A percentile compares a stretch with the other conserved stretches of the same genome.
Conservation (phyloP, 2,888 invertebrate genomes). For the Sturmia bella region DNA sequence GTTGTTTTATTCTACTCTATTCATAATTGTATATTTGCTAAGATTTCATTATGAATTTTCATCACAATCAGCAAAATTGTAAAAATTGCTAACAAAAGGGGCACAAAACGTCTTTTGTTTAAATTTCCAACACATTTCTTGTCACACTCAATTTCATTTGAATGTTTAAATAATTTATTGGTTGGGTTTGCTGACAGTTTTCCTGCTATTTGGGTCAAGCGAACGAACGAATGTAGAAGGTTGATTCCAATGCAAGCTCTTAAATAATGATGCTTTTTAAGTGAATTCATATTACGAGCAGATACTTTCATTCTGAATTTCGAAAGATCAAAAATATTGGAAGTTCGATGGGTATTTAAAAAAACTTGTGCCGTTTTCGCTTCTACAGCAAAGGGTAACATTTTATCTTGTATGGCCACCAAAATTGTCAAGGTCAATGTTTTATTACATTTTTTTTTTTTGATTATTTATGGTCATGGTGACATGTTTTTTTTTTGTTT, state of each 20-base stretch:
- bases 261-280: too few relatives aligned
- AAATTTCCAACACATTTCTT: constrained; percentile 53
- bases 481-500: too few relatives aligned
- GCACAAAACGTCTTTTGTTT: constrained; percentile 45
- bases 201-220: constrained; percentile 29
- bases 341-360: too few relatives aligned
- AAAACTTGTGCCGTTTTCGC: too few relatives aligned
- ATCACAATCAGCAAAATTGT: constrained; percentile 45
- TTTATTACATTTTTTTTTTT: too few relatives aligned
- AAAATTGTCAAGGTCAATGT: too few relatives aligned
- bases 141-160: constrained; percentile 38
- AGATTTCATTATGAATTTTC: constrained; percentile 60
- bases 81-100: constrained; percentile 37
- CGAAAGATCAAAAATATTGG: too few relatives aligned
- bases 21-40: constrained; percentile 62
- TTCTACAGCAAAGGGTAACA: too few relatives aligned
- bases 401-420: too few relatives aligned
- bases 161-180: constrained; percentile 32
- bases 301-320: too few relatives aligned
- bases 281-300: too few relatives aligned
- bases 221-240: not conserved
- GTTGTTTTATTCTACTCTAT: constrained; percentile 33
- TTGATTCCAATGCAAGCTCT: not conserved
- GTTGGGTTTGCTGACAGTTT: constrained; percentile 2
- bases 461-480: too few relatives aligned